Conservation (phyloP, 1,140 invertebrate genomes). For the Antheraea pernyi region DNA sequence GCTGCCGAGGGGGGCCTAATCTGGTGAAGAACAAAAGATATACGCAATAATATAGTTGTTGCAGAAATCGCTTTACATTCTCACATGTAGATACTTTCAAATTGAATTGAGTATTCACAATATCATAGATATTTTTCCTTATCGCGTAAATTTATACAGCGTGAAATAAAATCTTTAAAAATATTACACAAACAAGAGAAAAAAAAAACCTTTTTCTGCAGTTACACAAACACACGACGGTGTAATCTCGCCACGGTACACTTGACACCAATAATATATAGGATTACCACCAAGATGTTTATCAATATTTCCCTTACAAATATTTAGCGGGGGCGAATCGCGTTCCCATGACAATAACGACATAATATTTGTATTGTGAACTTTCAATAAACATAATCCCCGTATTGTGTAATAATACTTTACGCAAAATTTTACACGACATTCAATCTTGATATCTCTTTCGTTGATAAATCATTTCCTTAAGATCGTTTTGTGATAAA, state of each 20-base stretch:
- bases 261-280: constrained; percentile 39
- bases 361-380: constrained; percentile 34
- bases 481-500: neutral
- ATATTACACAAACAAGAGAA: neutral
- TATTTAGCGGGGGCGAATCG: constrained; percentile 25
- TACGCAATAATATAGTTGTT: too few species aligned
- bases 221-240: constrained; percentile 24
- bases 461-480: neutral
- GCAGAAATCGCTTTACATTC: too few species aligned
- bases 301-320: constrained; percentile 40
- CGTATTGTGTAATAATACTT: constrained; percentile 22
- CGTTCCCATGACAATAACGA: constrained; percentile 27
- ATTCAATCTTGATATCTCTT: constrained; percentile 24
- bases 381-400: constrained; percentile 20
- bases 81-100: too few species aligned
- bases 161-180: neutral
- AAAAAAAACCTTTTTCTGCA: constrained; percentile 17
- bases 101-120: too few species aligned
- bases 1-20: too few species aligned
- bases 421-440: constrained; percentile 35
- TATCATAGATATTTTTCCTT: neutral
- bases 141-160: neutral
- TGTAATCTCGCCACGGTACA: constrained; percentile 36
- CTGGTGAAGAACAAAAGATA: too few species aligned
- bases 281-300: constrained; percentile 36